Evolutionary conservation across 37 sponge, comb jelly and placozoan genomes (phyloP), one percentile per base, ranked within the genome.

Genomic region (Halichondria panicea): DNA sequence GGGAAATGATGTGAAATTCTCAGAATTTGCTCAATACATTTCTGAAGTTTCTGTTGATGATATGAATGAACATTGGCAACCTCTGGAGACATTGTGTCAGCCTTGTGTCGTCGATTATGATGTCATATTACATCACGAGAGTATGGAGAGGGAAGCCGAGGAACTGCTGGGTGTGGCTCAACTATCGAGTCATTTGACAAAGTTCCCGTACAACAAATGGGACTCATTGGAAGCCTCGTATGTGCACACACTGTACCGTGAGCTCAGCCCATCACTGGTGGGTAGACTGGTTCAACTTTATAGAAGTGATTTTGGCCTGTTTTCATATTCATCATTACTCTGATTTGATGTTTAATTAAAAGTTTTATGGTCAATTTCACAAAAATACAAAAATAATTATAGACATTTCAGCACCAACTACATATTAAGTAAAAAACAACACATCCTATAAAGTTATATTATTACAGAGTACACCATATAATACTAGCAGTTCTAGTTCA

Each of bases 31-130:
- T 2, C 74, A 48, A 35, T 73, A 82, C 68, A 12, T 64, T 24
- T 24, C 22, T 24, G 9, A n/a, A 1, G 43, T 24, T n/a, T 48
- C 59, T 21, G 19, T 35, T 1, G 63, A 42, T 25, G 40, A 36
- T 33, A 80, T 70, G 81, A 80, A 80, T 38, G 81, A 80, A 59
- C 81, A 80, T 53, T 80, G 81, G 81, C 81, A 61, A 37, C 81
- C 81, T 19, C 38, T 80, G 38, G 62, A 70, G 4, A 18, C 55
- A 0, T 53, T 80, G 15, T 80, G 81, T 31, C 46, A 43, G 27
- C 81, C 63, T 0, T 80, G 81, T 42, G 71, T 54, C 9, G 35
- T 80, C 4, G 57, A 45, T 3, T 80, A 80, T 25, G 63, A 70
- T 45, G 27, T n/a, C 19, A 33, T 69, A 22, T 39, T 80, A 19